Conservation (phyloP, 2,888 invertebrate genomes). For the Thysanoteuthis rhombus region DNA sequence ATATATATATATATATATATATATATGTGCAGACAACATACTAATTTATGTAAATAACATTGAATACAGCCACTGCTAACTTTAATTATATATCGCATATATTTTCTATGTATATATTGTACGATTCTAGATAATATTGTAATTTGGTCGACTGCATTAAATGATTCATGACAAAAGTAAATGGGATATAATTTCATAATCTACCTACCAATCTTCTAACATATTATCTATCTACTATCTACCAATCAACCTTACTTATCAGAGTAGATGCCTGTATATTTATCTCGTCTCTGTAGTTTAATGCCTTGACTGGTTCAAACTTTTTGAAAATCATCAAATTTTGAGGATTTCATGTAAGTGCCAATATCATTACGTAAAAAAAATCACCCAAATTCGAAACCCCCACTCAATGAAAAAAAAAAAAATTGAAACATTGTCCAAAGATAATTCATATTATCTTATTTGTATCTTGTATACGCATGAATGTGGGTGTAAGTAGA, state of each 20-base stretch:
- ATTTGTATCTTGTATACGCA: background rate
- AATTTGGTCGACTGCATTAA: no score
- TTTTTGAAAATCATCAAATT: background rate
- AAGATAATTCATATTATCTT: background rate
- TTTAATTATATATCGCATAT: background rate
- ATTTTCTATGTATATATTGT: constrained; percentile 12
- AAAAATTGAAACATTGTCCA: background rate
- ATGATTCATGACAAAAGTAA: background rate
- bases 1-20: no score
- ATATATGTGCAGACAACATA: no score
- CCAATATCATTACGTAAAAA: background rate
- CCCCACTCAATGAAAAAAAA: background rate
- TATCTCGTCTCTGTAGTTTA: background rate
- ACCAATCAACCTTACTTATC: background rate
- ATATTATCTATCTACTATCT: background rate
- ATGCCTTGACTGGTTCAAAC: background rate
- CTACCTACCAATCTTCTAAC: background rate
- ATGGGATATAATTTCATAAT: background rate
- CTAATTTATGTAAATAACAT: no score
- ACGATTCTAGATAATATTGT: background rate
- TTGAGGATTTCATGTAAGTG: background rate
- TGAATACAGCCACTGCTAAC: background rate
- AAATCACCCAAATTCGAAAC: background rate
- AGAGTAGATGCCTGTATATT: background rate
- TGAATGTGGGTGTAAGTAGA: no score